Base-by-base conservation (phyloP, 2,113 vertebrate genomes). In the Egretta garzetta region DNA sequence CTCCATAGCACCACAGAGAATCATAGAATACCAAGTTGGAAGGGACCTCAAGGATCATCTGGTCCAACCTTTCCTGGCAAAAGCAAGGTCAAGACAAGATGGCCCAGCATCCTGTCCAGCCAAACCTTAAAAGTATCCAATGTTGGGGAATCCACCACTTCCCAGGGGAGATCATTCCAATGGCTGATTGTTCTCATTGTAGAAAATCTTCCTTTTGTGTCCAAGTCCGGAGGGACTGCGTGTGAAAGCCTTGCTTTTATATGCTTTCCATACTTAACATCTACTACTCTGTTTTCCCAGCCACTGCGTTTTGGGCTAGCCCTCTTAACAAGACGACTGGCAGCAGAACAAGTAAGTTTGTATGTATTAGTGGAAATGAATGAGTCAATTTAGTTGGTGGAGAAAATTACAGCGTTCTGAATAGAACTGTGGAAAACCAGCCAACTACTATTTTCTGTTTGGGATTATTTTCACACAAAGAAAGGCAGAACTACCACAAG, bases 341-440 rank as follows among this genome's bases (percentile, higher is more conserved):
- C 77, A 94, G 77, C 6, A 10, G 84, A 94, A 89, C 80, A 90
- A 96, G 63, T 53, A 91, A 77, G 85, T 92, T 94, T 70, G 82
- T 68, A 70, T 50, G 80, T 60, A 88, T 93, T 88, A 92, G 71
- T 49, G 72, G 71, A 93, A 97, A 97, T 85, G 53, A 96, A 88
- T 93, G 86, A 96, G 91, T 97, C 82, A 92, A 83, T 95, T 92
- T 88, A 95, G 86, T 80, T 66, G 62, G 77, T 95, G 91, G 83
- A 96, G 75, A 96, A 96, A 97, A 96, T 93, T 80, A 94, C 18
- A 82, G 55, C 32, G n/a, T 74, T 96, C 88, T 92, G 71, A 97
- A 86, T 33, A 93, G 76, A 95, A 88, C 41, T 59, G 45, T 59
- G 55, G 68, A 94, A 95, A 96, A 90, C 23, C 88, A 92, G 90